Evolutionary conservation across 1,140 invertebrate genomes (phyloP).

Genomic region (Drosophila fuyamai): DNA sequence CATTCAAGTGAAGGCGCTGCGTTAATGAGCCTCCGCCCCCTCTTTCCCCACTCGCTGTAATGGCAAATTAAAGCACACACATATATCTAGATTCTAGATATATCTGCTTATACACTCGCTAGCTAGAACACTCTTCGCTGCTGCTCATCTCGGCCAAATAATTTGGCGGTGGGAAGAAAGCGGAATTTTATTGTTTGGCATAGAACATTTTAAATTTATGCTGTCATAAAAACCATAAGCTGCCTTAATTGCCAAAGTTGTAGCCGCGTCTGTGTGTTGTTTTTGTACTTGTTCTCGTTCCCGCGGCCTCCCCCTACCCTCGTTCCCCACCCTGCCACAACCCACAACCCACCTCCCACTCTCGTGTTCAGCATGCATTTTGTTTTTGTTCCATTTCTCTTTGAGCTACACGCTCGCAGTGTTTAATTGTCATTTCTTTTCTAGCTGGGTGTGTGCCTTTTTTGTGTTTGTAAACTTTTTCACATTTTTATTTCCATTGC

Average conservation of each 20-base stretch:
- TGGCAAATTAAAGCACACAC: conserved; percentile 30
- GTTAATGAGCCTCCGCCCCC: conserved; percentile 61
- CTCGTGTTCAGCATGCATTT: conserved; percentile 24
- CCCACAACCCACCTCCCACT: not conserved
- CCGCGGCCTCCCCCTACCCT: not conserved
- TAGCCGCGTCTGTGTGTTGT: conserved; percentile 44
- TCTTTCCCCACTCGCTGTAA: conserved; percentile 23
- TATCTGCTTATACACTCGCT: conserved; percentile 9
- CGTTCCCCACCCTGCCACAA: not conserved
- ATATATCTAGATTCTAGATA: conserved; percentile 22
- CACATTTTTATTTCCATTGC: conserved; percentile 53
- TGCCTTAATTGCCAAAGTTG: conserved; percentile 81
- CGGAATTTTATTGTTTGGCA: conserved; percentile 63
- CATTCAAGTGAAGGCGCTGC: conserved; percentile 62
- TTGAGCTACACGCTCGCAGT: conserved; percentile 51
- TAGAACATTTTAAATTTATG: conserved; percentile 81
- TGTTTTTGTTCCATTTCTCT: conserved; percentile 52
- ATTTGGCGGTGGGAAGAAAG: conserved; percentile 53
- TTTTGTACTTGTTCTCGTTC: conserved; percentile 24
- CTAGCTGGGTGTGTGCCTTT: conserved; percentile 20
- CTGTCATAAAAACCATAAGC: conserved; percentile 82
- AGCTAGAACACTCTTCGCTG: conserved; percentile 22
- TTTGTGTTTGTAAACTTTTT: conserved; percentile 33
- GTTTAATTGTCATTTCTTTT: conserved; percentile 70
- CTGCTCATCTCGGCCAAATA: conserved; percentile 61